Evolutionary conservation across 2,113 vertebrate species (phyloP).

Genomic region (Tachysurus vachellii): DNA sequence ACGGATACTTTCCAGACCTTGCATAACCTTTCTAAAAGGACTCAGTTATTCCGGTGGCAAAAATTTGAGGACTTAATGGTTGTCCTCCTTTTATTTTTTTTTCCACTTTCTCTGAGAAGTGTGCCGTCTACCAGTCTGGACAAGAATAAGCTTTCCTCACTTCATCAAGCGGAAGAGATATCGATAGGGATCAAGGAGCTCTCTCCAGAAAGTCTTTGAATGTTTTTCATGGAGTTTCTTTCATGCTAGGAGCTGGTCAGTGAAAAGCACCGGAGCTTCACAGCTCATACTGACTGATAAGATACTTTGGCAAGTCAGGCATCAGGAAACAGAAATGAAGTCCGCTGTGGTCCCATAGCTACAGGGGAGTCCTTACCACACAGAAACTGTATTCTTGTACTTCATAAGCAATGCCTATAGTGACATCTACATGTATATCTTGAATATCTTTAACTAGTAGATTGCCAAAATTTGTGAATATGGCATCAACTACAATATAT

Average conservation of each 20-base stretch:
- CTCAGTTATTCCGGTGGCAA: neutral
- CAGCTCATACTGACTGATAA: neutral
- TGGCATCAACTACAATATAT: neutral
- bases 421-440: neutral
- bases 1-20: constrained; percentile 11
- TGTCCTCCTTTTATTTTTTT: neutral
- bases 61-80: constrained; percentile 13
- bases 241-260: neutral
- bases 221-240: neutral
- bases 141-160: neutral
- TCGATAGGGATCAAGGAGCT: neutral
- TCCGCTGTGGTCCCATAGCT: neutral
- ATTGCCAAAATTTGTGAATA: neutral
- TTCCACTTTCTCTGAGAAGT: constrained; percentile 13
- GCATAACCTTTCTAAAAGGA: constrained; percentile 22
- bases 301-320: neutral
- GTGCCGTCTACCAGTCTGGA: neutral
- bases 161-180: neutral
- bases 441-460: neutral
- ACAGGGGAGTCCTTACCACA: neutral
- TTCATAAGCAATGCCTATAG: neutral
- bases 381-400: neutral
- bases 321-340: neutral
- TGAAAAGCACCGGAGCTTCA: neutral
- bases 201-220: constrained; percentile 32